Evolutionary conservation across 2,888 invertebrate species (phyloP).

Genomic region (Norana najaformis): DNA sequence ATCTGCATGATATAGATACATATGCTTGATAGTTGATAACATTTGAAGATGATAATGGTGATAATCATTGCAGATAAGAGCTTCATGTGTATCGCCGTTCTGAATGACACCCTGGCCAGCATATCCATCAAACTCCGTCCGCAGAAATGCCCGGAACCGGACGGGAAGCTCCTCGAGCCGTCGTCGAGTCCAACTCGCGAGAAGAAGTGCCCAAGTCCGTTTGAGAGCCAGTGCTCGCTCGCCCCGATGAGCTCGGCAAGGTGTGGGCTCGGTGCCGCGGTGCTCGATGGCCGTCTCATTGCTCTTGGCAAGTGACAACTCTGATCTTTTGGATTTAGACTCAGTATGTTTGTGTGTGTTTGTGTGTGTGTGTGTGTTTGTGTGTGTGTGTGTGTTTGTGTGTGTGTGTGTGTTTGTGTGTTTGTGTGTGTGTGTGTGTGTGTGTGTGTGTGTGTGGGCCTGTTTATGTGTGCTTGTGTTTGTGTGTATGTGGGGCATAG

Average conservation of each 20-base stretch:
- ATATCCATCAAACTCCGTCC: conserved; percentile 65
- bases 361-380: not conserved
- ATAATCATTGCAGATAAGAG: conserved; percentile 51
- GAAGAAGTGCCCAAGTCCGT: conserved; percentile 26
- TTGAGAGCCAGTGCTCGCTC: conserved; percentile 44
- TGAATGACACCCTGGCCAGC: conserved; percentile 70
- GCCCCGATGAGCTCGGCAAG: conserved; percentile 70
- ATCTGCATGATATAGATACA: not conserved
- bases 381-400: not conserved
- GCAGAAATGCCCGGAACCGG: conserved; percentile 43
- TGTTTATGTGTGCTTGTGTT: too few relatives aligned
- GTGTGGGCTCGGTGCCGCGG: conserved; percentile 77
- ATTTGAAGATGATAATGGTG: too few relatives aligned
- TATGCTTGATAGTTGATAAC: not conserved
- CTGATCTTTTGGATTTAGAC: not conserved
- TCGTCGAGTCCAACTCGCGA: not conserved
- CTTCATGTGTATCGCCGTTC: conserved; percentile 69
- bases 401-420: not conserved
- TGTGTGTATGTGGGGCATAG: too few relatives aligned
- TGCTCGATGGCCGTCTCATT: conserved; percentile 73
- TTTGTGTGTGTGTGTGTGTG: too few relatives aligned
- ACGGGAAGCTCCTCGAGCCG: not conserved
- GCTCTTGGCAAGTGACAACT: conserved; percentile 72
- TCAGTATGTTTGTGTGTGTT: not conserved
- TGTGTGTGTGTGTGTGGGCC: not conserved